Conservation (phyloP, 2,888 invertebrate species). For the Tipula unca region DNA sequence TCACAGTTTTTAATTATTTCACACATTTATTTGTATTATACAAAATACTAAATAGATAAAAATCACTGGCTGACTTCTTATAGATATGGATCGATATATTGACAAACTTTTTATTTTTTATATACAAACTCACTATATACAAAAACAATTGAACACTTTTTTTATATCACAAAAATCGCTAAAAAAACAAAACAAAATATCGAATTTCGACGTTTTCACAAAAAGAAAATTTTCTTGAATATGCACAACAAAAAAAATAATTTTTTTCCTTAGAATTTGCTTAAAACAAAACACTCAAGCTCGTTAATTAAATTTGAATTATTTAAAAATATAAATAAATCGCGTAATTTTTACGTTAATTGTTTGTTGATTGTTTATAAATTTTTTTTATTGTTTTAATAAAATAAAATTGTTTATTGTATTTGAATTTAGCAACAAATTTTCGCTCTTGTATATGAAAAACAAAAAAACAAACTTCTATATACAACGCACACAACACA, state of each 20-base stretch:
- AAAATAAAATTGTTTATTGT: neutral
- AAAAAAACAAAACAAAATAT: neutral
- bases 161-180: neutral
- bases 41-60: slow-evolving; percentile 1
- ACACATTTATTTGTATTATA: slow-evolving; percentile 21
- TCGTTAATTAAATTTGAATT: neutral
- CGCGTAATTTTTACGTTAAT: neutral
- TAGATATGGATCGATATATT: neutral
- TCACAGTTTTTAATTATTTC: slow-evolving; percentile 20
- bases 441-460: neutral
- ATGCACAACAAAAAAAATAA: neutral
- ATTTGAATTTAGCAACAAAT: neutral
- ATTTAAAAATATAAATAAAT: neutral
- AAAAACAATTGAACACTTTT: slow-evolving; percentile 3
- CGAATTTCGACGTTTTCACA: neutral
- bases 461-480: neutral
- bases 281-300: neutral
- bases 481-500: slow-evolving; percentile 14
- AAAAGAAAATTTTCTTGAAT: neutral
- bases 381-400: neutral
- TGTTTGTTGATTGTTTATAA: slow-evolving; percentile 8
- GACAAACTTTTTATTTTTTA: neutral
- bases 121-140: neutral
- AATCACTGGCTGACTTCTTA: neutral
- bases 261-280: neutral